Base-by-base conservation (phyloP, 1,140 invertebrate species). In the Drosophila hydei region DNA sequence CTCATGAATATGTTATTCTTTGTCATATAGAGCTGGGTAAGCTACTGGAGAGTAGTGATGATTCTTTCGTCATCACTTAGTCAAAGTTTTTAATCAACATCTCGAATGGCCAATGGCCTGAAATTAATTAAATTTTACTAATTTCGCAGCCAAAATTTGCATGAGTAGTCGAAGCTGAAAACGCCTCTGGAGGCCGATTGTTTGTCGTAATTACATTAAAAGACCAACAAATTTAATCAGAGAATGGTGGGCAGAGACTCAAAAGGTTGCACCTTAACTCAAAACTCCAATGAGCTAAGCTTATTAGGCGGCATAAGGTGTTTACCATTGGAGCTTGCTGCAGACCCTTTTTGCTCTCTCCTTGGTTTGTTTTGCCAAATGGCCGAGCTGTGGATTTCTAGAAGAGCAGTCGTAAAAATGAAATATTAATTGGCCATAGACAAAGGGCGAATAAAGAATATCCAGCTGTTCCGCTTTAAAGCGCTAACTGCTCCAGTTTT, bases 91-190 rank as follows among this genome's bases (percentile, higher is more conserved):
- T 77, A 81, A 87, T 75, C 70, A 81, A 62, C 64, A 11, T 33
- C 50, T 43, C 40, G 61, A 63, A 64, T 48, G 56, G 71, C 64
- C 73, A 81, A 69, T 85, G 74, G 77, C 65, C 8, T 42, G 36
- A 43, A 88, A 77, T 75, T 69, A 70, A 78, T 88, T 78, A 88
- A 88, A 85, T 87, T 87, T 68, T 14, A 58, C 73, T 87, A 87
- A 85, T 85, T 85, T 80, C 25, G 36, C 43, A 40, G 61, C 59
- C 54, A 61, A 70, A 72, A 76, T 84, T 85, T 75, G 81, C 77
- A 80, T 84, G 63, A 67, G 9, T 33, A 33, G 30, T 33, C 12
- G 30, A 33, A 3, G 51, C 52, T 40, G 12, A 19, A 33, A 50
- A 4, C 16, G 45, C 12, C 61, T 40, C 38, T 21, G 23, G 33